Conservation (phyloP, 2,113 vertebrate genomes). For the Shinisaurus crocodilurus region DNA sequence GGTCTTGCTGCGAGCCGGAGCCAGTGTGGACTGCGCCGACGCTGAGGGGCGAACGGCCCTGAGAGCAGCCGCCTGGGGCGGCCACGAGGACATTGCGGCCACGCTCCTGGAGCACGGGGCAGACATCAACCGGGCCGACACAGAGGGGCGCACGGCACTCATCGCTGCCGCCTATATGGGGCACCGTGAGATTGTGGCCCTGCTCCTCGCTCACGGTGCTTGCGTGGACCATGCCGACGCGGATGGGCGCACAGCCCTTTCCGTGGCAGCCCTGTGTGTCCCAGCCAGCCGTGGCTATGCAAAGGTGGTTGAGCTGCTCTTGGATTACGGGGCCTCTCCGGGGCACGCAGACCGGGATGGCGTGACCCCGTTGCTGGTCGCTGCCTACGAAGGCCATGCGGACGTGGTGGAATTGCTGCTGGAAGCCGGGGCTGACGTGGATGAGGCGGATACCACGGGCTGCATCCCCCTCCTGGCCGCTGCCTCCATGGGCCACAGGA, state of each 20-base stretch:
- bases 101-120: constrained; percentile 76
- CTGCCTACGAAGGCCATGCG: constrained; percentile 81
- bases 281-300: constrained; percentile 73
- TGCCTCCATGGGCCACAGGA: constrained; percentile 81
- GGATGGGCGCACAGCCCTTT: constrained; percentile 81
- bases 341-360: constrained; percentile 80
- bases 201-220: constrained; percentile 76
- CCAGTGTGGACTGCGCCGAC: constrained; percentile 80
- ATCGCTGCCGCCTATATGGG: constrained; percentile 86
- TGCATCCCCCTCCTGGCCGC: constrained; percentile 80
- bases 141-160: constrained; percentile 79
- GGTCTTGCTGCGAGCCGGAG: constrained; percentile 76
- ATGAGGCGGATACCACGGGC: constrained; percentile 70
- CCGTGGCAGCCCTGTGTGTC: constrained; percentile 81
- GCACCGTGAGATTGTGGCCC: constrained; percentile 76
- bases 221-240: constrained; percentile 73
- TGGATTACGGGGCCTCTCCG: constrained; percentile 78
- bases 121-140: constrained; percentile 74
- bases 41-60: constrained; percentile 79
- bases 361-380: constrained; percentile 81
- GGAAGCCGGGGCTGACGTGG: constrained; percentile 81
- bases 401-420: constrained; percentile 82
- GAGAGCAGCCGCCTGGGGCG: constrained; percentile 83
- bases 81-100: constrained; percentile 79
- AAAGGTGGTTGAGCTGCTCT: constrained; percentile 75